Base-by-base conservation (phyloP, 1,140 invertebrate species). In the Octopus sinensis region DNA sequence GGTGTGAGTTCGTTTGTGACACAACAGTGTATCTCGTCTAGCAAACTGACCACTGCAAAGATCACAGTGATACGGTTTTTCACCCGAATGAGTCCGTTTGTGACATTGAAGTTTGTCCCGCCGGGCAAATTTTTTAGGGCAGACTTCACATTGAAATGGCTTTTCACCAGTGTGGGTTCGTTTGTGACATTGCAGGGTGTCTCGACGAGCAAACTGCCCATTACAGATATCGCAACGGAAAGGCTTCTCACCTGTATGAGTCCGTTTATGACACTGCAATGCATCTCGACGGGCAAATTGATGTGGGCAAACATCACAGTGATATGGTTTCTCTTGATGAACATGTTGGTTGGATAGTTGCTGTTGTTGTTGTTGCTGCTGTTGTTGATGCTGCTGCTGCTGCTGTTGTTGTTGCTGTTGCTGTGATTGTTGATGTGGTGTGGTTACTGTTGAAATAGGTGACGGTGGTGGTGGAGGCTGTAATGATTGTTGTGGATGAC, bases 251-350 rank as follows among this genome's bases (percentile, higher is more conserved):
- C 51, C 68, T 3, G 95, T 95, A 85, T 93, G 95, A n/a, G 84
- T 82, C 53, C 85, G 79, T 77, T 84, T 84, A 80, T 89, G 88
- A 62, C 80, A 81, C 12, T 84, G 85, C n/a, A 88, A 76, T 12
- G 79, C 80, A 51, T 83, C 82, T 6, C 76, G 82, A 54, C 81
- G 78, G 12, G 84, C 80, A 79, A 87, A 87, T 9, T 77, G 78
- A 30, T 84, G 83, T 9, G 81, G 78, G 81, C 86, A 87, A 4
- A 85, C 23, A 13, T 80, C 78, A 80, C 86, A 87, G 87, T 97
- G 95, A 91, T 97, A 97, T 0, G 97, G 97, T 88, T 98, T 97
- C 84, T 97, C 96, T 87, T 97, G 96, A n/a, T 13, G 68, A n/a
- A 23, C 13, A n/a, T 13, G 68, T 17, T 73, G 68, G 17, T 73